phyloP scores from a whole-genome alignment of 2,888 invertebrate genomes.

The Chironomus tentans region DNA sequence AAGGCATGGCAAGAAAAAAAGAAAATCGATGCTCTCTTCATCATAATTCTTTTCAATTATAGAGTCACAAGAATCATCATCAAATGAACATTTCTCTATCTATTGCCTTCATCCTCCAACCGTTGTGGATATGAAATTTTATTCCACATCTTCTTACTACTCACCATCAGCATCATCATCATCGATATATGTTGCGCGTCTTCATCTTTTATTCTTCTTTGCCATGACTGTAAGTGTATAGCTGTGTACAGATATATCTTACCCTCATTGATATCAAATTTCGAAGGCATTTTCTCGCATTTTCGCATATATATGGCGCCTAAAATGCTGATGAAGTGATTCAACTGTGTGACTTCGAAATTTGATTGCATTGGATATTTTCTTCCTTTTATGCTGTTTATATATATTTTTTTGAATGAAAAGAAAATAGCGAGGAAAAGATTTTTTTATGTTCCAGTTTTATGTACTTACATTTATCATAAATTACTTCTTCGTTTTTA shows the following conservation, averaged over 20 bases:
- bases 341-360: not conserved
- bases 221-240: not conserved
- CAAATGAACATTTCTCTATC: slow-evolving; percentile 14
- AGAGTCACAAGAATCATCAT: slow-evolving; percentile 18
- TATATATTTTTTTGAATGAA: not conserved
- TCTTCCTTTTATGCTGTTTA: not conserved
- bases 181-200: not conserved
- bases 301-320: slow-evolving; percentile 2
- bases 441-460: not conserved
- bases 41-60: slow-evolving; percentile 20
- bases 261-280: slow-evolving; percentile 9
- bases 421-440: not conserved
- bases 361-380: not conserved
- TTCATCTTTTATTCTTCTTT: not conserved
- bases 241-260: not conserved
- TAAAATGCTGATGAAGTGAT: slow-evolving; percentile 10
- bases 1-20: not conserved
- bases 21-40: slow-evolving; percentile 9
- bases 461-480: not conserved
- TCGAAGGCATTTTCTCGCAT: slow-evolving; percentile 14
- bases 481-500: not conserved
- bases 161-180: not conserved
- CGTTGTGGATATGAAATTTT: no score
- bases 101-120: not conserved
- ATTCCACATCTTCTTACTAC: no score